Base-by-base conservation (phyloP, 2,113 vertebrate genomes). In the Cephalophus harveyi region DNA sequence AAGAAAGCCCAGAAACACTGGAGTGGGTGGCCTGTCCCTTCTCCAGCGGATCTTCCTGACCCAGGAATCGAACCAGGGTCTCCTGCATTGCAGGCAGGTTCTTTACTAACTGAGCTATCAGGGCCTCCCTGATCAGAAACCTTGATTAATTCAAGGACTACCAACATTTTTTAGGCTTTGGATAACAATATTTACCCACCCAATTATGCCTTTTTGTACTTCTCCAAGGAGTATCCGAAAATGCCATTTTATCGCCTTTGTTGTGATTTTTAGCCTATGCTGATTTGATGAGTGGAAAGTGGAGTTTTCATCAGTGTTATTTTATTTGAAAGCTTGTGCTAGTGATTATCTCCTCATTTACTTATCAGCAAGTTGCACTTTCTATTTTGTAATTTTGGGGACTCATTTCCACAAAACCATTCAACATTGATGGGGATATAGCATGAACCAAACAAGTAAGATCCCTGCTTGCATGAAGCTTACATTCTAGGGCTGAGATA, bases 191-290 rank as follows among this genome's bases (percentile, higher is more conserved):
- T 40, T 59, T 40, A 30, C 87, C 36, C 36, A 23, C 36, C n/a
- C 9, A 4, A 1, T 5, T 7, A 1, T 36, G 23, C 54, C 6
- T n/a, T n/a, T 57, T 12, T 60, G 64, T 8, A 2, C 28, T 87
- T 21, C 27, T 50, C 43, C 50, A 30, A 46, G 79, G 55, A 57
- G 19, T 8, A 50, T 40, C 13, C 12, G 33, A 40, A 28, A 60
- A 46, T 5, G 30, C 3, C 16, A 2, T 82, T 71, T 82, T 19
- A 21, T 60, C n/a, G 3, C 33, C 4, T 13, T 6, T 33, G 0
- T 27, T 50, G 28, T 59, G 23, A n/a, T 86, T 60, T 92, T 86
- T 79, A 89, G 43, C 21, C n/a, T 89, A 15, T 52, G n/a, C 67
- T 46, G 57, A 67, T 62, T 28, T 23, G 74, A 62, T 36, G 9